Base-by-base conservation (phyloP, 2,888 invertebrate genomes). In the Sympetrum striolatum region DNA sequence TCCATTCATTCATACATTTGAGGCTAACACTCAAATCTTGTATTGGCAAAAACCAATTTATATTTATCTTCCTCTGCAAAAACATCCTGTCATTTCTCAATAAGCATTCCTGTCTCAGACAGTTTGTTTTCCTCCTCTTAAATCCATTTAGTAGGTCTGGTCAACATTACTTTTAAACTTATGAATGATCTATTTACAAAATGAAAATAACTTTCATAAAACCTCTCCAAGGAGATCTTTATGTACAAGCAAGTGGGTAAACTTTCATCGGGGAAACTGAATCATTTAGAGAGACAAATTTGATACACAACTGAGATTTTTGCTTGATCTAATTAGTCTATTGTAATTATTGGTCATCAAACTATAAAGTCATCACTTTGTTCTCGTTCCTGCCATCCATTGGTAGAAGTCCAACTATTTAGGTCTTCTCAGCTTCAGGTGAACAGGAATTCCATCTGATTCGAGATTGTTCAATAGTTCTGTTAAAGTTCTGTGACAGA, bases 121-220 rank as follows among this genome's bases (percentile, higher is more conserved):
- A 58, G 58, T n/a, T 35, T 60, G 60, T 64, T 37, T 37, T 86
- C 60, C 53, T 37, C 35, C 82, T 64, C 60, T 37, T 64, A 10
- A 37, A 37, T 86, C n/a, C 12, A 60, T 37, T 25, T 37, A 60
- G 60, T 39, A 60, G 86, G 86, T 64, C 86, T 86, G 86, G 86
- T 86, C 60, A 37, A 86, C 35, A 86, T n/a, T 60, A 60, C 37
- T n/a, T 86, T 86, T 86, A 86, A 60, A 37, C 39, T 86, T 39
- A 86, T 64, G 86, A 86, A 86, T 86, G 60, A 86, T 37, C 86
- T 86, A 86, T 86, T 37, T 86, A 86, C 86, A 86, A 86, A 86
- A 86, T 86, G 86, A 86, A 86, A 86, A 86, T 60, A 86, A 64
- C 64, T 86, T 86, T 86, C 86, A 64, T 86, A 86, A 86, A 86